Evolutionary conservation across 1,140 invertebrate genomes (phyloP), one percentile per base, ranked within the genome.

Genomic region (Proales similis): DNA sequence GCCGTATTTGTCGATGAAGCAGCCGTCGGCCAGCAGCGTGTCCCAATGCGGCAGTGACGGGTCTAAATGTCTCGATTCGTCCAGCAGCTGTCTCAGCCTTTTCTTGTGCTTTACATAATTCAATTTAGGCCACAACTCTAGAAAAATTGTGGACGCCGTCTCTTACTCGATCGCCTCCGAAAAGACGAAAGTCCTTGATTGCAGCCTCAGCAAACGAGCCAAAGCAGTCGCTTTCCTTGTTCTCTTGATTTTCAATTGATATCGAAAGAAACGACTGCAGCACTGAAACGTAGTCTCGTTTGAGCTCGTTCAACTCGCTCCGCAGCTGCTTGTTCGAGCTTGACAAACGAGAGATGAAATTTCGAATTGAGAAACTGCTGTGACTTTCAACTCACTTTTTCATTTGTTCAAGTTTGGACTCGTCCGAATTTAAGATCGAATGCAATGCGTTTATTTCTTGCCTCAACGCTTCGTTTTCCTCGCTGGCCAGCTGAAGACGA

Each of bases 21-120:
- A 72, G 57, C 72, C 70, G 19, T 68, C 61, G n/a, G 68, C 67
- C 20, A 68, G 62, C 36, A 78, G 63, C 76, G 75, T 77, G 66
- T 80, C 78, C 67, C 76, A 78, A 11, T 77, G 74, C 7, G 79
- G 79, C 3, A 81, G 68, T 49, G 72, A 71, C 0, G 79, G 79
- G 66, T 80, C 79, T 6, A 69, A 69, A 64, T 70, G 70, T 53
- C 78, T 69, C 0, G 78, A 77, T 65, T 78, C 76, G 14, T 77
- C 75, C 30, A 80, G 63, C 5, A 81, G 64, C 17, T 68, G 51
- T 26, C 72, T 65, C n/a, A 81, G 69, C 67, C 77, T 70, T 38
- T 71, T 66, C 53, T 78, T 75, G 63, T 80, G 79, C 78, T 80
- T 65, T 7, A 46, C 47, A 38, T 27, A 49, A 33, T 32, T 4